phyloP scores from a whole-genome alignment of 2,113 vertebrate species.

The Archilochus colubris region DNA sequence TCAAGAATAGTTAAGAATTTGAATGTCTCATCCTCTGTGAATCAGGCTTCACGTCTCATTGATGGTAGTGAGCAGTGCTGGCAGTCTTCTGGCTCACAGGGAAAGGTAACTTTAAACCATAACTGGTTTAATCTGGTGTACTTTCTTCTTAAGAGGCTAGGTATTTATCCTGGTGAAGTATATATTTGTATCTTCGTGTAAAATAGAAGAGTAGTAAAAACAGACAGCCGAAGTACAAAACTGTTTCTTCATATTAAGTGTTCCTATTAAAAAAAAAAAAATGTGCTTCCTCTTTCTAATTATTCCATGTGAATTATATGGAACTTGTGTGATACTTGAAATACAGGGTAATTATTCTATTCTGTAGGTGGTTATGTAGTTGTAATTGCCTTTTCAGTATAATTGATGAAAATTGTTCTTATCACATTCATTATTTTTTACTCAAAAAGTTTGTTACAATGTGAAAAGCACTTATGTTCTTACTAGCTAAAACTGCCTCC shows the following conservation, averaged over 20 bases:
- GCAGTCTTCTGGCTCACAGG: constrained; percentile 98
- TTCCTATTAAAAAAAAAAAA: not conserved
- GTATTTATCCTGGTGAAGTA: not conserved
- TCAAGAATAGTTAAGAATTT: constrained; percentile 93
- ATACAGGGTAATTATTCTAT: not conserved
- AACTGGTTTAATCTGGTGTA: not conserved
- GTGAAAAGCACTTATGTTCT: not conserved
- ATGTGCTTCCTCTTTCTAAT: not conserved
- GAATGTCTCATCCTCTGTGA: constrained; percentile 92
- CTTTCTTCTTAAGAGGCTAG: not conserved
- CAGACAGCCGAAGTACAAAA: not conserved
- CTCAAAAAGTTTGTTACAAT: not conserved
- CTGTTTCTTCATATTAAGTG: not conserved
- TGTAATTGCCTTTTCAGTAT: not conserved
- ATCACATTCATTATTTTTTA: not conserved
- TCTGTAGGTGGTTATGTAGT: not conserved
- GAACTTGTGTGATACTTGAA: not conserved
- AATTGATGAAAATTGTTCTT: not conserved
- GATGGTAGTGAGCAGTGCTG: constrained; percentile 94
- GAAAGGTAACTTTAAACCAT: constrained; percentile 81
- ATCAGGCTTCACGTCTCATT: constrained; percentile 92
- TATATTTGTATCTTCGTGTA: not conserved
- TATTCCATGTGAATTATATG: not conserved
- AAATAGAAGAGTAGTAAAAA: not conserved
- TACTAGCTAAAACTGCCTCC: not conserved